These are phyloP conservation scores for Buphagus erythrorhynchus DNA, from an alignment of 2,797 vertebrate genomes.

Conservation along the genomic window DNA sequence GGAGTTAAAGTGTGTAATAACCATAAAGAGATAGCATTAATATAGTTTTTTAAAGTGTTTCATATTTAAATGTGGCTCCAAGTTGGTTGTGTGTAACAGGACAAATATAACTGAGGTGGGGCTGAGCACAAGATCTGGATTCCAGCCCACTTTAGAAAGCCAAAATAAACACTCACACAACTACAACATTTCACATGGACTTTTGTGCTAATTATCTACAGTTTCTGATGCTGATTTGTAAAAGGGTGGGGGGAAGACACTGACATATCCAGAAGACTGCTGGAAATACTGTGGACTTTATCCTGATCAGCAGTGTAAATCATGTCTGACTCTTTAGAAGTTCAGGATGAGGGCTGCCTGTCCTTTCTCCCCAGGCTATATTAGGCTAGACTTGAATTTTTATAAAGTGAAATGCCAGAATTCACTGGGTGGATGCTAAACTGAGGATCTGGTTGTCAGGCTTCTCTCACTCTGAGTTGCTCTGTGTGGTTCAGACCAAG, in stretches of 20 bases:
- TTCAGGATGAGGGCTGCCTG: background rate
- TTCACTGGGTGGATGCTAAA: background rate
- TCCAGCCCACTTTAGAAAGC: constrained; percentile 60
- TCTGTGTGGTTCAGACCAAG: background rate
- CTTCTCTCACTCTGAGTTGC: background rate
- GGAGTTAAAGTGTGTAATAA: constrained; percentile 50
- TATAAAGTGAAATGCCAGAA: background rate
- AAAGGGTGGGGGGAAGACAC: background rate
- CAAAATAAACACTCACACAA: constrained; percentile 74
- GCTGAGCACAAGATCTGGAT: constrained; percentile 69
- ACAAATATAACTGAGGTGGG: constrained; percentile 77
- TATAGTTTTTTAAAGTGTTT: constrained; percentile 57
- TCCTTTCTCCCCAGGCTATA: background rate
- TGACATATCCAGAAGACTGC: constrained; percentile 7
- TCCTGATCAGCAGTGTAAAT: background rate
- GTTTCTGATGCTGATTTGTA: constrained; percentile 45
- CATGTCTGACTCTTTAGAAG: background rate
- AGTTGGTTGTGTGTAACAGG: constrained; percentile 65
- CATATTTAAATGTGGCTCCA: constrained; percentile 48
- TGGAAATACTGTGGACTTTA: background rate
- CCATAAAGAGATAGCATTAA: constrained; percentile 54
- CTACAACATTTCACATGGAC: constrained; percentile 24
- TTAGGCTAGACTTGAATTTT: background rate
- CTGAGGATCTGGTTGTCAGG: background rate
- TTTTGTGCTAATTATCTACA: constrained; percentile 53